phyloP scores from a whole-genome alignment of 2,113 vertebrate genomes.

The Danionella cerebrum region DNA sequence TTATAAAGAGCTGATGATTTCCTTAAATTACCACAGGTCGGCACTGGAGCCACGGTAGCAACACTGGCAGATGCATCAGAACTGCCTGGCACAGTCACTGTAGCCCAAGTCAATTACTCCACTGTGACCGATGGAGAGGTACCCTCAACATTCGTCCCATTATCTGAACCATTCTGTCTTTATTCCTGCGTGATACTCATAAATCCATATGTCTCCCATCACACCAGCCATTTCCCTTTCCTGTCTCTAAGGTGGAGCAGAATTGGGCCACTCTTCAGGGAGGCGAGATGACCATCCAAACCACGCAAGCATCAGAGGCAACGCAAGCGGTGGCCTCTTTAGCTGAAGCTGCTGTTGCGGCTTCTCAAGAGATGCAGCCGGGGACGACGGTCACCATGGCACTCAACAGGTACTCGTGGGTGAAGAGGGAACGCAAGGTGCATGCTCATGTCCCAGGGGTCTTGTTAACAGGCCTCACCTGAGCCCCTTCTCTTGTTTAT shows the following conservation, averaged over 20 bases:
- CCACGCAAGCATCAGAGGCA: conserved; percentile 91
- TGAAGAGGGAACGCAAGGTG: conserved; percentile 1
- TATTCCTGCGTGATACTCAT: not conserved
- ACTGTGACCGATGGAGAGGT: conserved; percentile 93
- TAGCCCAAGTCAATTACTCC: conserved; percentile 94
- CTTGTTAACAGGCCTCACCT: conserved; percentile 66
- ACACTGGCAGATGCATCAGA: conserved; percentile 94
- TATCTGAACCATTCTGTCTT: not conserved
- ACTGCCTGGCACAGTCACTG: conserved; percentile 88
- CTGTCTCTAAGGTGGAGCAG: conserved; percentile 57
- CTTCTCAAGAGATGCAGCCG: conserved; percentile 89
- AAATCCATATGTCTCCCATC: not conserved
- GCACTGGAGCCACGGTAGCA: conserved; percentile 91
- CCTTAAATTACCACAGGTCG: conserved; percentile 68
- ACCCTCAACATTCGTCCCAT: conserved; percentile 17
- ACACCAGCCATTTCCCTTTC: not conserved
- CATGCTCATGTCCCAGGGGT: conserved; percentile 51
- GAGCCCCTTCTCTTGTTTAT: conserved; percentile 56
- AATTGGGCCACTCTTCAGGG: conserved; percentile 94
- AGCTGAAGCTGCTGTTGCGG: conserved; percentile 90
- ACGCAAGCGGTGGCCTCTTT: conserved; percentile 92
- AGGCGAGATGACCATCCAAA: conserved; percentile 98
- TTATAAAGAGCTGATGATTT: not conserved
- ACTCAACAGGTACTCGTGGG: conserved; percentile 83
- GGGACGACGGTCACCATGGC: conserved; percentile 97